Base-by-base conservation (phyloP, 2,113 vertebrate genomes). In the Serilophus lunatus region DNA sequence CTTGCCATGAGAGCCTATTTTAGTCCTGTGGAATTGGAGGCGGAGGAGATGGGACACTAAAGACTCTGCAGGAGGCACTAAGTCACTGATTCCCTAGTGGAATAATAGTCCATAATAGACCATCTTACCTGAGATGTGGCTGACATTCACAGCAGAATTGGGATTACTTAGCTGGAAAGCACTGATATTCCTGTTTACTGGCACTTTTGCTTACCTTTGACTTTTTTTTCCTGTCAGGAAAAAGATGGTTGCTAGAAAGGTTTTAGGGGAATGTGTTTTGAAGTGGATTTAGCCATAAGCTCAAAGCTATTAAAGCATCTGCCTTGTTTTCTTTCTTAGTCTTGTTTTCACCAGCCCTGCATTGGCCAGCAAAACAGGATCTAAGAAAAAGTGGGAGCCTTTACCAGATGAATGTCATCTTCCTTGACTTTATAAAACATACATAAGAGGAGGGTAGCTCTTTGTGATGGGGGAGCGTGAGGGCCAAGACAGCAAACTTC, bases 21-120 rank as follows among this genome's bases (percentile, higher is more conserved):
- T 61, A 40, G 42, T 59, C 47, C 66, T 42, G 9, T 59, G 68
- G 29, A 66, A 31, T 57, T 1, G 4, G 53, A 35, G 8, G 3
- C 0, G 0, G 79, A 82, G 45, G 36, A 23, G 12, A 64, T 0
- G 1, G 59, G 51, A 74, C 23, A 14, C 29, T 11, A 38, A 40
- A 71, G 16, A 7, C 42, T 35, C 38, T 59, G 23, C 20, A 70
- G 33, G 33, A 77, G 28, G 8, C 36, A 12, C 49, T 7, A 66
- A 51, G 13, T 53, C 47, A n/a, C 10, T 6, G 22, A 54, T 63
- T 82, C 26, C 19, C 6, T 79, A 33, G 40, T 18, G 31, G 57
- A n/a, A 5, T 3, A 1, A 20, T 44, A 40, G 53, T 75, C 20
- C 1, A 1, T 59, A 78, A 83, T 51, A 51, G n/a, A n/a, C n/a